phyloP scores from a whole-genome alignment of 2,113 vertebrate species.

The Nannobrachium achirus region DNA sequence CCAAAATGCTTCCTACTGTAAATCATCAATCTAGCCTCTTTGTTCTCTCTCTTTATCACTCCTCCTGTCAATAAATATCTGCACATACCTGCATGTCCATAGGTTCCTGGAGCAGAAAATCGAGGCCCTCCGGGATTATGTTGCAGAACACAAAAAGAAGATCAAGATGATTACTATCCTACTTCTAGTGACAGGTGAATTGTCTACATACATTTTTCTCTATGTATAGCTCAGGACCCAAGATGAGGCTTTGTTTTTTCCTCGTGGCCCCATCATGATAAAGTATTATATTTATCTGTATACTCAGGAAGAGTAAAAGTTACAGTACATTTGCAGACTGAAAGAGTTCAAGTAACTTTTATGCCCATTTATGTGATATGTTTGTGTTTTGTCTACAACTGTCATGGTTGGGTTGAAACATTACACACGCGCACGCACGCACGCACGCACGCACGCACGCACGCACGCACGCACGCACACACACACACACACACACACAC shows the following conservation, averaged over 20 bases:
- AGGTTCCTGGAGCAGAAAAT: constrained; percentile 79
- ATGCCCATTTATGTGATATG: too few relatives aligned
- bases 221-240: too few relatives aligned
- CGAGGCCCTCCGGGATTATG: constrained; percentile 59
- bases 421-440: too few relatives aligned
- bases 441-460: too few relatives aligned
- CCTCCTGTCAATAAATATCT: neutral
- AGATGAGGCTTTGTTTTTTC: too few relatives aligned
- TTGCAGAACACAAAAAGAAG: constrained; percentile 67
- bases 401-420: too few relatives aligned
- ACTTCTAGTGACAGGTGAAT: constrained; percentile 81
- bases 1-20: neutral
- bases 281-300: neutral
- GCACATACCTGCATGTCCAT: constrained; percentile 39
- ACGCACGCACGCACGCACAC: too few relatives aligned
- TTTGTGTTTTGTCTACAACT: too few relatives aligned
- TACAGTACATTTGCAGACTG: too few relatives aligned
- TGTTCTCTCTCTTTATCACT: constrained; percentile 8
- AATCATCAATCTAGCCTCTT: constrained; percentile 4
- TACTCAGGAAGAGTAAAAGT: too few relatives aligned
- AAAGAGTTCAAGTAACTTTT: too few relatives aligned
- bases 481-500: too few relatives aligned
- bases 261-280: neutral
- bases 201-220: neutral
- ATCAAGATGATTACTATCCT: constrained; percentile 62